Base-by-base conservation (phyloP, 2,888 invertebrate species). In the Latrodectus hesperus region DNA sequence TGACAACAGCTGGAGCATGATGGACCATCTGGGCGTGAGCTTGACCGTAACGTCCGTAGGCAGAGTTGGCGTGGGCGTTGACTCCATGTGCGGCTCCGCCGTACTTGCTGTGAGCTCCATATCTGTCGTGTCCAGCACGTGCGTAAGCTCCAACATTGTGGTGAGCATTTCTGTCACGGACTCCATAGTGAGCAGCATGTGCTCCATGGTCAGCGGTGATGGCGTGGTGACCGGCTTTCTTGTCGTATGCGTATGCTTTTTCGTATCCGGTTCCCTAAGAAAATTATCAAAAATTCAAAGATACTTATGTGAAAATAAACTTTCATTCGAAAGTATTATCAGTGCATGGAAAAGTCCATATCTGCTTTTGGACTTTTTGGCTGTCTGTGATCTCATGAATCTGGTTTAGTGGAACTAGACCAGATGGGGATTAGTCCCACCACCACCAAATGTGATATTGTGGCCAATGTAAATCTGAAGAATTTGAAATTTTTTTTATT, bases 161-260 rank as follows among this genome's bases (percentile, higher is more conserved):
- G 89, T 89, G 85, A 49, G 84, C 89, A 26, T 51, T 51, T 22
- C 83, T 49, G 81, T 82, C 85, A 2, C 38, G 75, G 53, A 78
- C 80, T 77, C 84, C 88, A 60, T 88, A 88, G 53, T 81, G 67
- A 64, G 53, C 70, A n/a, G 80, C 73, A 12, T 55, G 70, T 14
- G 84, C 84, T 71, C 89, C 89, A 22, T 83, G 83, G 80, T 89
- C 85, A 38, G 82, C 83, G 52, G 65, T n/a, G 79, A 86, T 80
- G 77, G 80, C 89, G 67, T 86, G 82, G 84, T 88, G 81, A 9
- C 84, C 89, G 72, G 83, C 89, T 78, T 86, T 84, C 81, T 89
- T 86, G 79, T 89, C 89, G 76, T 86, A 89, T 16, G 83, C 86
- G 76, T 86, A 89, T 6, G 89, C 89, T 74, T 82, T 89, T 67